Base-by-base conservation (phyloP, 1,140 invertebrate species). In the Palaemon carinicauda region DNA sequence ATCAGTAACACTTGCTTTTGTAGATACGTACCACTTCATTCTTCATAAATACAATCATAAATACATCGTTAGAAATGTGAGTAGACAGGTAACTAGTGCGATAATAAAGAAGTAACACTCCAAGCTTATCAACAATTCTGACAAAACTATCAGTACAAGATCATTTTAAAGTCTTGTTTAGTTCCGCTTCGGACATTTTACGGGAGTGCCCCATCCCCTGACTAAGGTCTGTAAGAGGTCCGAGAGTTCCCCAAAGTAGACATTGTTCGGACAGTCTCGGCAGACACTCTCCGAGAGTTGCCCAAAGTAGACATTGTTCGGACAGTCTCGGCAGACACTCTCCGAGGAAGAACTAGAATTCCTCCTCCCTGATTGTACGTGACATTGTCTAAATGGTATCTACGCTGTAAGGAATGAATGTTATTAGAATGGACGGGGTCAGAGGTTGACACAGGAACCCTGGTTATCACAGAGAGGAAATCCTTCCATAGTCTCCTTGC, bases 401-500 rank as follows among this genome's bases (percentile, higher is more conserved):
- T 54, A 5, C 56, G 56, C 24, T 80, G 78, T 53, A 80, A n/a
- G 3, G 78, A 80, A 60, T 31, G 33, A 14, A 53, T 27, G 12
- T 33, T 60, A 15, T 80, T 80, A 17, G 41, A 41, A 41, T 41
- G 41, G 41, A 41, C 5, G 41, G 41, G 41, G 41, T 41, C 41
- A 41, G 41, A 41, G 41, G 41, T 41, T 41, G 41, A 41, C 41
- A 41, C 41, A 41, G 73, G 24, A 14, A 21, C 73, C 73, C 60
- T 73, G 17, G 41, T 74, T 27, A 85, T 84, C 15, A 84, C 65
- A 17, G 87, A 88, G 29, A 83, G 80, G 73, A 90, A 89, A 15
- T 81, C 86, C 50, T 54, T 65, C 90, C 90, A 90, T 12, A 90
- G 75, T 21, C 79, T 54, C 12, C 87, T 87, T 15, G 87, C 89